Evolutionary conservation across 2,113 vertebrate genomes (phyloP).

Genomic region (Pampusana beccarii): DNA sequence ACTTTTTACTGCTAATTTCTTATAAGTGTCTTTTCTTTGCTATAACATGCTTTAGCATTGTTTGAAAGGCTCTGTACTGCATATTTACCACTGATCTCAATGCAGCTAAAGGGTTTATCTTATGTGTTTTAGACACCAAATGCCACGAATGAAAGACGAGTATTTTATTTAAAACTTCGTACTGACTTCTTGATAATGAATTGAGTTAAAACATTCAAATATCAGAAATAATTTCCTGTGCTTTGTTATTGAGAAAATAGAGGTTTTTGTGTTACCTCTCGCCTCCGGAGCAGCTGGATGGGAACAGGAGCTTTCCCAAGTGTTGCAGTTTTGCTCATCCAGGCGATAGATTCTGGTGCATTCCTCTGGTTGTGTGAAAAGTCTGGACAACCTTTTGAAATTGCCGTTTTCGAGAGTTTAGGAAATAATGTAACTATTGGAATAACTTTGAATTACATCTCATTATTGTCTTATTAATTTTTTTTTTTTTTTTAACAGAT

Average conservation of each 20-base stretch:
- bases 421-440: not conserved
- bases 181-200: not conserved
- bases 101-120: not conserved
- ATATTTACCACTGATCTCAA: not conserved
- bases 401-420: not conserved
- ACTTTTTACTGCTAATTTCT: not conserved
- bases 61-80: not conserved
- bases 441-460: not conserved
- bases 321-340: not conserved
- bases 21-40: not conserved
- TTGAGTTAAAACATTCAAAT: not conserved
- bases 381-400: not conserved
- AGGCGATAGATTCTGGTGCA: fast-evolving
- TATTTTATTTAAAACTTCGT: not conserved
- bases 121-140: too few relatives aligned
- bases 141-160: not conserved
- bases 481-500: slow-evolving; percentile 77
- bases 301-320: not conserved
- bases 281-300: not conserved
- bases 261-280: not conserved
- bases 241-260: not conserved
- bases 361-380: not conserved
- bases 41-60: not conserved
- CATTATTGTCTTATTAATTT: not conserved
- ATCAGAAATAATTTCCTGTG: not conserved